Base-by-base conservation (phyloP, 64 coral and sea anemone genomes). In the Porites lutea region DNA sequence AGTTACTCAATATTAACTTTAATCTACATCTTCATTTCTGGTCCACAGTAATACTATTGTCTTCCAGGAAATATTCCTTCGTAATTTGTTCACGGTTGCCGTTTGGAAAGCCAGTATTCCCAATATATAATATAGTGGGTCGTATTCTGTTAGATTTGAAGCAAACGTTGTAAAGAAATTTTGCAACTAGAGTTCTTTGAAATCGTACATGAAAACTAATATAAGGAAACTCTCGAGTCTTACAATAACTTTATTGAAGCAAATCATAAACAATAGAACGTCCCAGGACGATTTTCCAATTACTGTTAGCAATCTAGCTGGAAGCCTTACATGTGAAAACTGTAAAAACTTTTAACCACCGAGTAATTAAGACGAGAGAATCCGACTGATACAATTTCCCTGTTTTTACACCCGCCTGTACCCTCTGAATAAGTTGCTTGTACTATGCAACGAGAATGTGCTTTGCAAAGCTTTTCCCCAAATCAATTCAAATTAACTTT, bases 21-120 rank as follows among this genome's bases (percentile, higher is more conserved):
- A 46, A 72, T 72, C 69, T 72, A 72, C 43, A 72, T 45, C 43
- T 72, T 71, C 27, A 71, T 71, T 71, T 71, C n/a, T 71, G 68
- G 68, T 71, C 68, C 68, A 71, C 68, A 71, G 68, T n/a, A 71
- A 71, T 71, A 71, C 68, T 71, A 3, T 71, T 71, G 9, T 71
- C 68, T 71, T 71, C n/a, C 22, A n/a, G 68, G 22, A 71, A 71
- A 71, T 71, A 71, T 66, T 66, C 64, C 64, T 66, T 71, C 68
- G 68, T 71, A 71, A 71, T 46, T 71, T 71, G 68, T 71, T 71
- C 68, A 71, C 68, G 68, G 68, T 71, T 71, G 21, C 68, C 68
- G 68, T 71, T 71, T 55, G 68, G 68, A 71, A 71, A 71, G 68
- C 68, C 68, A 71, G 68, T 37, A 71, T 71, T 71, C 68, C 68